Conservation (phyloP, 2,888 invertebrate species). For the Endomychus coccineus region DNA sequence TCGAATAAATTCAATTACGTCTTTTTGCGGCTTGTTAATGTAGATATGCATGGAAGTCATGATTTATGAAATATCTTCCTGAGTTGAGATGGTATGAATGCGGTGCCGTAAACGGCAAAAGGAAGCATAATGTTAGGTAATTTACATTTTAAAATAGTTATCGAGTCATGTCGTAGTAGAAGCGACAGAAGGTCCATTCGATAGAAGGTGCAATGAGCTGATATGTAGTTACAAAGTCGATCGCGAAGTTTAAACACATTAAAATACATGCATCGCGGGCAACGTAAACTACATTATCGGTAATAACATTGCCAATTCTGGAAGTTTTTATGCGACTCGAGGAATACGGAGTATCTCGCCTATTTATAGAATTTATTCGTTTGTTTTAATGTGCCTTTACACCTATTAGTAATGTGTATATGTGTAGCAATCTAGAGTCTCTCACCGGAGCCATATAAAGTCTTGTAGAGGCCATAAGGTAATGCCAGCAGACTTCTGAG, state of each 20-base stretch:
- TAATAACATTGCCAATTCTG: constrained; percentile 13
- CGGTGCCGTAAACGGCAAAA: constrained; percentile 14
- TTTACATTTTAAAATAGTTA: constrained; percentile 40
- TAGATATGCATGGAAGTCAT: constrained; percentile 9
- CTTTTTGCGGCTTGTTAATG: not conserved
- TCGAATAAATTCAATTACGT: too few relatives aligned
- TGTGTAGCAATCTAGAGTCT: too few relatives aligned
- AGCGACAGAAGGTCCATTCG: constrained; percentile 14
- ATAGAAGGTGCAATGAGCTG: constrained; percentile 28
- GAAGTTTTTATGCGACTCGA: too few relatives aligned
- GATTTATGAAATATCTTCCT: constrained; percentile 13
- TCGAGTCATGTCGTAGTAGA: constrained; percentile 27
- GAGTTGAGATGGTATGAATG: constrained; percentile 2
- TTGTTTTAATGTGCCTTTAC: too few relatives aligned
- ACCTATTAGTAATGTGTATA: too few relatives aligned
- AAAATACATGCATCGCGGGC: constrained; percentile 11
- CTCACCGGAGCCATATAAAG: too few relatives aligned
- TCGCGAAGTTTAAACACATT: constrained; percentile 12
- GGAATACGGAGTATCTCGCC: too few relatives aligned
- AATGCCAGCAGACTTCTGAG: too few relatives aligned
- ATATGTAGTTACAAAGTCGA: constrained; percentile 21
- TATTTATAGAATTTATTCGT: too few relatives aligned
- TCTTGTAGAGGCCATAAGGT: too few relatives aligned
- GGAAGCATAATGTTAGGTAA: constrained; percentile 35
- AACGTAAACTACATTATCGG: constrained; percentile 11